phyloP scores from a whole-genome alignment of 2,113 vertebrate species.

The Litocranius walleri region DNA sequence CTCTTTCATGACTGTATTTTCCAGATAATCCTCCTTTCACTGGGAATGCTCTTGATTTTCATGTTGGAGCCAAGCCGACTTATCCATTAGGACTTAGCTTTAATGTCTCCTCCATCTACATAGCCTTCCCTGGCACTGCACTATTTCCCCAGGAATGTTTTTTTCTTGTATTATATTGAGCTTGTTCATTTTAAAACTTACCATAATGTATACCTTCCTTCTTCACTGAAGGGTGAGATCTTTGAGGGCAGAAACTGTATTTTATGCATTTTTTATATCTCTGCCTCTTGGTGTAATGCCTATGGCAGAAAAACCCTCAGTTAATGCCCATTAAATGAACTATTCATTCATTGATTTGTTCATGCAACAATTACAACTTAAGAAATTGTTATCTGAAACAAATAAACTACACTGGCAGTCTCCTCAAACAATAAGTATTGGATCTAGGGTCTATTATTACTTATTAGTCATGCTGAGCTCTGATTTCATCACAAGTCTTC shows the following conservation, averaged over 20 bases:
- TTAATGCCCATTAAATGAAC: background rate
- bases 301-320: background rate
- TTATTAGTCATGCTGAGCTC: background rate
- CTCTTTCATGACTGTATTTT: background rate
- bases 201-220: background rate
- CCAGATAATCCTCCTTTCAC: background rate
- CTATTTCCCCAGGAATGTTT: background rate
- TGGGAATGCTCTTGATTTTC: background rate
- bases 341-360: background rate
- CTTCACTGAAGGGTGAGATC: background rate
- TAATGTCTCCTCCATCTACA: background rate
- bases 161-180: background rate
- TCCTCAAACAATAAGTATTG: background rate
- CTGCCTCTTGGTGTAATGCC: background rate
- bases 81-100: background rate
- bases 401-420: background rate
- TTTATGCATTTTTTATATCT: conserved; percentile 1
- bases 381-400: background rate
- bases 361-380: background rate
- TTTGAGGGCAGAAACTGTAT: background rate
- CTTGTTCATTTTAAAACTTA: background rate
- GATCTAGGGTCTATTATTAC: background rate
- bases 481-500: background rate
- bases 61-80: background rate
- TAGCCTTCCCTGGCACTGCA: background rate